Percentiles rank a stretch among this genome's conserved stretches.
These are phyloP conservation scores for Chaenocephalus aceratus DNA, from an alignment of 2,113 vertebrate species.

Conservation along the genomic window DNA sequence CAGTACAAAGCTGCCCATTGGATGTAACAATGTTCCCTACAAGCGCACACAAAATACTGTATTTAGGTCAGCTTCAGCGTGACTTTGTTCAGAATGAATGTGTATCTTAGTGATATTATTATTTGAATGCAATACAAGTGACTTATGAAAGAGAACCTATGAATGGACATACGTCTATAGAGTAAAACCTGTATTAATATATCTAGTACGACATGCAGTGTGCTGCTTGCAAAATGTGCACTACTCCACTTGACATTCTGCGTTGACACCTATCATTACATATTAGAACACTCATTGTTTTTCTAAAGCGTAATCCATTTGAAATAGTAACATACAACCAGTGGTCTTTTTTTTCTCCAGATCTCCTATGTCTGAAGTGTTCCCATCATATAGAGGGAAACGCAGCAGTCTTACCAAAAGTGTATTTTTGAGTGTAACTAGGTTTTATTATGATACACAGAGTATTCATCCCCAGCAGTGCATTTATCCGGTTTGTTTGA, in stretches of 20 bases:
- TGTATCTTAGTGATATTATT: conserved; percentile 1
- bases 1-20: conserved; percentile 8
- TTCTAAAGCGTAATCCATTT: neutral
- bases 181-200: neutral
- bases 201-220: neutral
- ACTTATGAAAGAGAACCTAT: neutral
- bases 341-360: neutral
- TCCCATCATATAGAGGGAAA: neutral
- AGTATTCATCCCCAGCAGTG: neutral
- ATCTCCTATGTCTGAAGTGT: neutral
- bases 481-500: conserved; percentile 25
- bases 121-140: conserved; percentile 4
- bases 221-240: conserved; percentile 9
- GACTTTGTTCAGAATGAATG: neutral
- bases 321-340: neutral
- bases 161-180: too few relatives aligned
- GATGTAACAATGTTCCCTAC: conserved; percentile 12
- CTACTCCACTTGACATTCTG: conserved; percentile 1
- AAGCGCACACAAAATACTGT: conserved; percentile 3
- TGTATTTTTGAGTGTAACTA: conserved; percentile 23
- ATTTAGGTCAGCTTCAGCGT: conserved; percentile 38
- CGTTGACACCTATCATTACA: conserved; percentile 17
- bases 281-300: neutral
- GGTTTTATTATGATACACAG: conserved; percentile 29
- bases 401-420: neutral